Base-by-base conservation (phyloP, 2,113 vertebrate species). In the Otolemur garnettii region DNA sequence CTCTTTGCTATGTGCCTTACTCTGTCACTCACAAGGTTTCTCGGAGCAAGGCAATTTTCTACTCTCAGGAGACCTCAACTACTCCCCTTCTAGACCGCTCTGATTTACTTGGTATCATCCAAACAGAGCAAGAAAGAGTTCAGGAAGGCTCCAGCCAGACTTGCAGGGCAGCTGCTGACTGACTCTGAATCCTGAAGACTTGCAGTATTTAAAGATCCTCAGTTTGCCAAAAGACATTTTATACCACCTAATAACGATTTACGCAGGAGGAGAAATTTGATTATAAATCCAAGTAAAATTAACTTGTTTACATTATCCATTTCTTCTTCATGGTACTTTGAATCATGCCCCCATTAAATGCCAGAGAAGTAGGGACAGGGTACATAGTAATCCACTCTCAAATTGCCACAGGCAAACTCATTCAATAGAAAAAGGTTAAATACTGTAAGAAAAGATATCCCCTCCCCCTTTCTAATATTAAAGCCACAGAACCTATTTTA, bases 61-160 rank as follows among this genome's bases (percentile, higher is more conserved):
- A 30, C 72, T 82, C 89, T 42, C 26, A 5, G 30, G 80, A 72
- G 71, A 71, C 72, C n/a, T 90, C 33, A 3, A 60, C 38, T 21
- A n/a, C 87, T 93, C 83, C 87, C 85, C 96, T 94, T 35, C 94
- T 81, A 59, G 0, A 15, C 10, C 18, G 90, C 80, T 90, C 53
- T 71, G 53, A 82, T 77, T 86, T 89, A 96, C 50, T 96, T 96
- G 87, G 95, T 96, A 94, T 88, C 92, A 87, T 57, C 93, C 97
- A 96, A 92, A 95, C 71, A 78, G 24, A 77, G 88, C 38, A 33
- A 90, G 80, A 82, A 95, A 64, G 59, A 92, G 50, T 10, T 83
- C 89, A 84, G 81, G 77, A 83, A 94, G 74, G 93, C 55, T 95
- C 42, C 60, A 18, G 55, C 30, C 38, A 8, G 69, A 57, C 79